These are phyloP conservation scores for Oscarella lobularis DNA, from an alignment of 37 sponge, comb jelly and placozoan species.

Conservation along the genomic window DNA sequence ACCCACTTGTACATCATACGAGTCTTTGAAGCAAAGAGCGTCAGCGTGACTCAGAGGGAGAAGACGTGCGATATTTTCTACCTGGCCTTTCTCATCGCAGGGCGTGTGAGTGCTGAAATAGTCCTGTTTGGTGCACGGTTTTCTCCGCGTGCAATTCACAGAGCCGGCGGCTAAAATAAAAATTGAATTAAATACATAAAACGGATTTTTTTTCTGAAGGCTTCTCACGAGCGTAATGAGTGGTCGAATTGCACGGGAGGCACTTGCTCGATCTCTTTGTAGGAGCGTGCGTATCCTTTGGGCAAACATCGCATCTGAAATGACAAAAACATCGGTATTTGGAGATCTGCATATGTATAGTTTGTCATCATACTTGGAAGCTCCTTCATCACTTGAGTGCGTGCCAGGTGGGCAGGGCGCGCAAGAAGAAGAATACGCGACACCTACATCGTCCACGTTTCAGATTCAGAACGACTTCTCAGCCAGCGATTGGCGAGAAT, in stretches of 20 bases:
- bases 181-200: not conserved
- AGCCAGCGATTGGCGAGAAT: too few relatives aligned
- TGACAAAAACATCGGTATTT: too few relatives aligned
- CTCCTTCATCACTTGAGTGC: not conserved
- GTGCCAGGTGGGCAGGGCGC: not conserved
- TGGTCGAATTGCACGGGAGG: not conserved
- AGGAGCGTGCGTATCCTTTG: not conserved
- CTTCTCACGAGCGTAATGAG: not conserved
- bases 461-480: too few relatives aligned
- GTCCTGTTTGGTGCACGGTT: not conserved
- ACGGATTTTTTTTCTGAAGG: too few relatives aligned
- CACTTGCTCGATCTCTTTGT: not conserved
- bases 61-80: too few relatives aligned
- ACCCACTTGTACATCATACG: not conserved
- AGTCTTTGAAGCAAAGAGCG: not conserved
- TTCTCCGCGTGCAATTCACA: not conserved
- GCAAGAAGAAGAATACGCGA: not conserved
- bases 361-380: not conserved
- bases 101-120: not conserved
- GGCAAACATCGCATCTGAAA: not conserved
- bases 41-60: too few relatives aligned
- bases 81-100: not conserved
- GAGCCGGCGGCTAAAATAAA: not conserved
- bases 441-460: not conserved
- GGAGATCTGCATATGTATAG: not conserved